Percentiles rank a stretch among this genome's conserved stretches.
Conservation (phyloP, 30 jellyfish, hydroid and myxozoan genomes). For the Turritopsis dohrnii region DNA sequence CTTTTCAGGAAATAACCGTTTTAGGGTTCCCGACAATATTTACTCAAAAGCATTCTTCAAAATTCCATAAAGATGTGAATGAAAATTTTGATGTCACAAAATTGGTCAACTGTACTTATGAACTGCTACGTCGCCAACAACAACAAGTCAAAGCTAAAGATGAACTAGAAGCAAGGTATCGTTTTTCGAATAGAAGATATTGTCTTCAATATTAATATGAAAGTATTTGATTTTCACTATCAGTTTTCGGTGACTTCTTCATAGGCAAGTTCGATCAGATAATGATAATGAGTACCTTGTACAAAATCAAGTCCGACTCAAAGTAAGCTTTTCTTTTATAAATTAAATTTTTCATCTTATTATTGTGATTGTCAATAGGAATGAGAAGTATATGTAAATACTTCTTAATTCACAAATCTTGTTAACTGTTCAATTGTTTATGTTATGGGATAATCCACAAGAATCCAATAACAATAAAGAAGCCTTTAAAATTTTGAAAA, state of each 20-base stretch:
- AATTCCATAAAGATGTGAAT: background rate
- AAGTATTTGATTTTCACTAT: background rate
- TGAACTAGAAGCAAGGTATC: constrained; percentile 85
- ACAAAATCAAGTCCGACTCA: constrained; percentile 75
- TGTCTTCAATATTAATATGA: too few relatives aligned
- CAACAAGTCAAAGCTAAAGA: constrained; percentile 58
- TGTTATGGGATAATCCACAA: too few relatives aligned
- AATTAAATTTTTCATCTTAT: too few relatives aligned
- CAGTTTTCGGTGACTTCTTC: background rate
- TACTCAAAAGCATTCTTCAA: constrained; percentile 30
- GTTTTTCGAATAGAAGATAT: too few relatives aligned
- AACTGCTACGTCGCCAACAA: constrained; percentile 67
- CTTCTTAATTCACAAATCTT: too few relatives aligned
- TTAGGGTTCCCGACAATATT: constrained; percentile 62
- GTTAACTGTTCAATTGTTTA: too few relatives aligned
- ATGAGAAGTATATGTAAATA: too few relatives aligned
- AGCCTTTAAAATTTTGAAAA: too few relatives aligned
- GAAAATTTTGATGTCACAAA: constrained; percentile 52
- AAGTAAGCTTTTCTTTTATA: constrained; percentile 33
- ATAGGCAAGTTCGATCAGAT: constrained; percentile 90
- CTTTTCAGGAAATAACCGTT: constrained; percentile 54
- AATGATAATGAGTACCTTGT: constrained; percentile 77
- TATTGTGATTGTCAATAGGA: too few relatives aligned
- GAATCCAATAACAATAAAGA: too few relatives aligned
- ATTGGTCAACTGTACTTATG: constrained; percentile 77